phyloP scores from a whole-genome alignment of 2,113 vertebrate genomes.

The Anas platyrhynchos region DNA sequence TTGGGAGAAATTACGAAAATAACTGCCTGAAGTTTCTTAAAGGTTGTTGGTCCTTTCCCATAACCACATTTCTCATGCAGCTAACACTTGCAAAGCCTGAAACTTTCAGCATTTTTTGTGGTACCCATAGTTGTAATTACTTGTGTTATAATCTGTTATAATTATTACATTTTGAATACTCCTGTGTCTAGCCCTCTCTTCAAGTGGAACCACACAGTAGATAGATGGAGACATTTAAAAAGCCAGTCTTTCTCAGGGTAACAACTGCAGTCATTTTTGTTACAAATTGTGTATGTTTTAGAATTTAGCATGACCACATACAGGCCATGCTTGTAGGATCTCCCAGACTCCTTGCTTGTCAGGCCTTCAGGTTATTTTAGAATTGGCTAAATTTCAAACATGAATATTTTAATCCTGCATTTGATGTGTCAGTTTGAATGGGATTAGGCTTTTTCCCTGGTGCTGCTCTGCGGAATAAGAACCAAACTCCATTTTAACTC shows the following conservation, averaged over 20 bases:
- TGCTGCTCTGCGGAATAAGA: background rate
- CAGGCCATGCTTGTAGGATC: background rate
- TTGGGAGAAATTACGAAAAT: background rate
- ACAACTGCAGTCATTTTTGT: background rate
- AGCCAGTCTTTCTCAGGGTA: background rate
- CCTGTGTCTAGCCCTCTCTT: background rate
- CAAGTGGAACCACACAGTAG: background rate
- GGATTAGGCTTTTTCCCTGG: background rate
- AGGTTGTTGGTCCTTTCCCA: background rate
- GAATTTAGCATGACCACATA: background rate
- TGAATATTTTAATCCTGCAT: background rate
- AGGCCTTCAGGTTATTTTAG: background rate
- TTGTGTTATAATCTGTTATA: background rate
- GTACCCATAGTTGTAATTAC: background rate
- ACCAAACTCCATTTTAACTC: background rate
- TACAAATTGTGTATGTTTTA: background rate
- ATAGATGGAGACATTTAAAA: background rate
- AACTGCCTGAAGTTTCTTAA: background rate
- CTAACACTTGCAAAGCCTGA: background rate
- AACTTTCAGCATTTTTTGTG: background rate
- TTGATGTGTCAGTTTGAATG: background rate
- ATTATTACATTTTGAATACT: background rate
- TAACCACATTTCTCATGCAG: background rate
- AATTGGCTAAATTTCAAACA: conserved; percentile 1
- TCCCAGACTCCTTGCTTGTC: background rate